These are phyloP conservation scores for Thera britannica DNA, from an alignment of 2,888 invertebrate genomes.

Conservation along the genomic window DNA sequence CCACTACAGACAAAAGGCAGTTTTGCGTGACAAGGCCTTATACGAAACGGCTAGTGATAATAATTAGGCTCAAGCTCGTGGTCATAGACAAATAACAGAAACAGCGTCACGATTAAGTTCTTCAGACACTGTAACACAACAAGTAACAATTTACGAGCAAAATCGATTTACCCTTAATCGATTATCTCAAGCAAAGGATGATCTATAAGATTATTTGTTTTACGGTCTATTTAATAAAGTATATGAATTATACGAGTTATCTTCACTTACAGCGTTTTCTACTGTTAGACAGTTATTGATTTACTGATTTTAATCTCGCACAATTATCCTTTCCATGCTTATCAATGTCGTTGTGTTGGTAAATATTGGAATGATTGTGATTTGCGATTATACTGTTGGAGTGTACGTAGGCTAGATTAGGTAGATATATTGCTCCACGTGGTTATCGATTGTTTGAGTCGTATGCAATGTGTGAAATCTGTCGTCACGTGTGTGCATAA, in stretches of 20 bases:
- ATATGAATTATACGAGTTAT: no score
- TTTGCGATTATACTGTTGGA: background rate
- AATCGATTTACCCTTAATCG: no score
- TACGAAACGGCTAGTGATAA: background rate
- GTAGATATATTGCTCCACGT: background rate
- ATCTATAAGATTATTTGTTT: no score
- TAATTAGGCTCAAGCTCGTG: no score
- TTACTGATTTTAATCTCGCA: background rate
- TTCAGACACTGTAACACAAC: no score
- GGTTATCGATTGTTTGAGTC: conserved; percentile 6
- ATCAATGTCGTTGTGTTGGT: background rate
- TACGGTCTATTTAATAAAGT: no score
- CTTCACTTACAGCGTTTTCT: no score
- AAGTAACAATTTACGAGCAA: no score
- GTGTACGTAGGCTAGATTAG: background rate
- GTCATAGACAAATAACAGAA: no score
- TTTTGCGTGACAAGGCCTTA: conserved; percentile 1
- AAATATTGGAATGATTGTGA: background rate
- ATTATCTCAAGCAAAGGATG: no score
- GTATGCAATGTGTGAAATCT: conserved; percentile 6
- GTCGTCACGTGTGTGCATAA: conserved; percentile 23
- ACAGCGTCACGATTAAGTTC: no score
- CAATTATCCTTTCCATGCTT: background rate
- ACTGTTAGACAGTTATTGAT: background rate
- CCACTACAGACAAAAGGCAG: conserved; percentile 2